Conservation (phyloP, 2,113 vertebrate species). For the Sturnira hondurensis region DNA sequence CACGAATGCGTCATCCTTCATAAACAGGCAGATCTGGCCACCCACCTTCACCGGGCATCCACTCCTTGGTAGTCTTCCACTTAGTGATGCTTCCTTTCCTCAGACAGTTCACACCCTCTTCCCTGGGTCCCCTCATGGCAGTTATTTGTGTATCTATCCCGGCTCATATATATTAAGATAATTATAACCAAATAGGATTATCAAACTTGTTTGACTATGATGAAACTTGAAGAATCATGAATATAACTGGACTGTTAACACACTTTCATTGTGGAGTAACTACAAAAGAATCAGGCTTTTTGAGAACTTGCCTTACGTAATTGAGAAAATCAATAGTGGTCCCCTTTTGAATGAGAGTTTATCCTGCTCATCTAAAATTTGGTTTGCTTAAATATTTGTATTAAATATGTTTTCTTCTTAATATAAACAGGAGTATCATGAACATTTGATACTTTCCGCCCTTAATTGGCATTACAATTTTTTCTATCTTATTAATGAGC, state of each 20-base stretch:
- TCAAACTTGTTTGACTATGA: constrained; percentile 8
- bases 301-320: background rate
- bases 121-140: background rate
- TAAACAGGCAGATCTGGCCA: background rate
- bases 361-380: background rate
- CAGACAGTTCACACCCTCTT: background rate
- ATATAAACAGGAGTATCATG: background rate
- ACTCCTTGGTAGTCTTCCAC: background rate
- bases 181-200: background rate
- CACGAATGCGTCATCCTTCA: background rate
- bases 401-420: constrained; percentile 26
- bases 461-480: background rate
- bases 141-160: background rate
- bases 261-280: background rate
- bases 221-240: background rate
- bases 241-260: background rate
- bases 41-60: background rate
- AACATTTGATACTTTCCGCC: background rate
- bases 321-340: background rate
- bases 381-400: constrained; percentile 24
- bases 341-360: background rate
- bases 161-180: background rate
- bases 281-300: background rate
- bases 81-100: background rate
- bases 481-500: background rate